Base-by-base conservation (phyloP, 2,797 vertebrate genomes). In the Arrhamphus sclerolepis region DNA sequence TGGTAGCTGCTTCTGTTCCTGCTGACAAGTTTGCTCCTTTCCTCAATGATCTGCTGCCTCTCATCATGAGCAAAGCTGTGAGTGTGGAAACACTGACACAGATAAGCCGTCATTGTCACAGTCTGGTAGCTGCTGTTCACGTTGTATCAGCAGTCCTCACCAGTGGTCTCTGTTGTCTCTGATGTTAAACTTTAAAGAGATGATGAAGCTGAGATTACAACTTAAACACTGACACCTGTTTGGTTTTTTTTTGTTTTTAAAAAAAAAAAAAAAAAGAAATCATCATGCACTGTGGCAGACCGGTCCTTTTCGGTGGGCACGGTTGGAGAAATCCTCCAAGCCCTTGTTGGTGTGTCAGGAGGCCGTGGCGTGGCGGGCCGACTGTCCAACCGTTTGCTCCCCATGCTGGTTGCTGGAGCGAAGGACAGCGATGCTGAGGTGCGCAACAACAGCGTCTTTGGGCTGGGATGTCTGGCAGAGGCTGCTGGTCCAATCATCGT, bases 381-480 rank as follows among this genome's bases (percentile, higher is more conserved):
- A 26, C 92, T 97, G 67, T 93, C 94, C 77, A 90, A 85, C 43
- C 88, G 89, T 13, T 47, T 94, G 68, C 86, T 96, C 17, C 94
- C 95, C 0, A 84, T 94, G 29, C 77, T 97, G 41, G 89, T 95
- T 7, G 86, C 69, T 0, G 88, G 90, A 0, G 87, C 90, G 10
- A 92, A 70, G 20, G 95, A 97, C 75, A 29, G 80, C 0, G 94
- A 97, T 39, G 54, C 92, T 0, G 96, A 97, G 81, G 96, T 97
- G 31, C 94, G 95, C 50, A 96, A 95, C 85, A 97, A 97, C 78
- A 91, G 94, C 0, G 89, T 96, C 69, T 97, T 93, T 0, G 94
- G 93, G 19, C 83, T 97, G 70, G 96, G 96, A 0, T 91, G 92
- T 48, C 89, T 96, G 65, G 94, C 92, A 0, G 88, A 96, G 66